A percentile compares a stretch with the other conserved stretches of the same genome.
phyloP scores from a whole-genome alignment of 2,888 invertebrate genomes.

The Azorinus chamasolen region DNA sequence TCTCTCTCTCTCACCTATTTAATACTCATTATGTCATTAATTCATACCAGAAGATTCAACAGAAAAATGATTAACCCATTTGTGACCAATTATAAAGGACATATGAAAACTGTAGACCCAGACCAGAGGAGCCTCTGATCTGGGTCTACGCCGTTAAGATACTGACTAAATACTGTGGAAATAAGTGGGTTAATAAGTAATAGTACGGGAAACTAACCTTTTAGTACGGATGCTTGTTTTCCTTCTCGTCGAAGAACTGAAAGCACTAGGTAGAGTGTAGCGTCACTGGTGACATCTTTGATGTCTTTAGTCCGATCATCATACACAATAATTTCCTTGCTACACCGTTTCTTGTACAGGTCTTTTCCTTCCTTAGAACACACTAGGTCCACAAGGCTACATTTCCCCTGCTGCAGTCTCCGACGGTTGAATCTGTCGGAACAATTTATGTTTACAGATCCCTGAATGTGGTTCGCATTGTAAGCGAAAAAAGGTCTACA shows the following conservation, averaged over 20 bases:
- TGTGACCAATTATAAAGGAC: no score
- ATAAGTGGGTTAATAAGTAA: no score
- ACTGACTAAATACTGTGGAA: no score
- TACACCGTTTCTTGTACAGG: constrained; percentile 88
- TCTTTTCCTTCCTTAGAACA: constrained; percentile 90
- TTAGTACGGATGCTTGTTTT: constrained; percentile 89
- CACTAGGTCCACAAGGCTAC: constrained; percentile 90
- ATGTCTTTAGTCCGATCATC: constrained; percentile 90
- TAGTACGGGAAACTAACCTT: constrained; percentile 90
- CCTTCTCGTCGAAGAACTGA: constrained; percentile 90
- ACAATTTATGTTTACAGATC: constrained; percentile 90
- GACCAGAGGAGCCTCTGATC: no score
- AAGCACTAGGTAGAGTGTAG: constrained; percentile 90
- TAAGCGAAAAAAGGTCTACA: constrained; percentile 91
- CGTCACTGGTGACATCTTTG: constrained; percentile 85
- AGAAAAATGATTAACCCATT: no score
- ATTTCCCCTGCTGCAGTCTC: constrained; percentile 90
- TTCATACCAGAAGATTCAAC: no score
- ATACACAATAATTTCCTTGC: constrained; percentile 90
- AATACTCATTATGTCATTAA: neutral
- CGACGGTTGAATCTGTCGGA: constrained; percentile 91
- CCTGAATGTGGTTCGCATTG: constrained; percentile 90
- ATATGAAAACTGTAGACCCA: no score
- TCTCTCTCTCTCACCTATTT: neutral
- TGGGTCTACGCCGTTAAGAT: no score